Conservation (phyloP, 92 coral and sea anemone species). For the Actinostola sp. region DNA sequence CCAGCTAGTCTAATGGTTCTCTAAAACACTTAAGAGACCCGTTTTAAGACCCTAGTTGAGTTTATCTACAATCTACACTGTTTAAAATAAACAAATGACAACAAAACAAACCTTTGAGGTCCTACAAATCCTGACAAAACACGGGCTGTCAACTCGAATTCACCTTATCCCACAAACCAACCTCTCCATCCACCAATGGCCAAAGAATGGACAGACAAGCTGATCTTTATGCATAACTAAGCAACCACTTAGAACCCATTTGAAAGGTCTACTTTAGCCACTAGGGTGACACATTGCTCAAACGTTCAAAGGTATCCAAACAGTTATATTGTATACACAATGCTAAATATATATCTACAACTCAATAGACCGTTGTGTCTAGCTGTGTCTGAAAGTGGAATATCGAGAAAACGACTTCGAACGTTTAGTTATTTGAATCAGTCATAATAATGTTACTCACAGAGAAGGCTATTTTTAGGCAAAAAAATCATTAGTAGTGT, state of each 20-base stretch:
- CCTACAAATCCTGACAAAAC: not conserved
- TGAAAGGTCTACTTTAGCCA: conserved; percentile 9
- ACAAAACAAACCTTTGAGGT: conserved; percentile 15
- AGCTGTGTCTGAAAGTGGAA: no score
- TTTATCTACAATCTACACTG: not conserved
- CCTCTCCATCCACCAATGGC: not conserved
- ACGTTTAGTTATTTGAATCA: no score
- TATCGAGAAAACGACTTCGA: no score
- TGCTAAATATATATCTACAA: not conserved
- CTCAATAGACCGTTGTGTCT: not conserved
- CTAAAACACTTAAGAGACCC: not conserved
- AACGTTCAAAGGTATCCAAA: conserved; percentile 9
- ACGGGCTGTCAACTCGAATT: not conserved
- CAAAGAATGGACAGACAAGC: not conserved
- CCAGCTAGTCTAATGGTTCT: conserved; percentile 8
- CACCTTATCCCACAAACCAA: not conserved
- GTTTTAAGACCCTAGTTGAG: not conserved
- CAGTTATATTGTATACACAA: not conserved
- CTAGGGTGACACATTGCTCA: conserved; percentile 8
- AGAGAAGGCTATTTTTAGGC: no score
- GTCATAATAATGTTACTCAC: no score
- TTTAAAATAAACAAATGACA: not conserved
- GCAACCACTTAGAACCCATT: conserved; percentile 13
- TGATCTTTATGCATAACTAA: conserved; percentile 12
- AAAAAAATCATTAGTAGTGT: no score